Percentiles rank a stretch among this genome's conserved stretches.
These are phyloP conservation scores for Jacana jacana DNA, from an alignment of 2,113 vertebrate genomes.

Conservation along the genomic window DNA sequence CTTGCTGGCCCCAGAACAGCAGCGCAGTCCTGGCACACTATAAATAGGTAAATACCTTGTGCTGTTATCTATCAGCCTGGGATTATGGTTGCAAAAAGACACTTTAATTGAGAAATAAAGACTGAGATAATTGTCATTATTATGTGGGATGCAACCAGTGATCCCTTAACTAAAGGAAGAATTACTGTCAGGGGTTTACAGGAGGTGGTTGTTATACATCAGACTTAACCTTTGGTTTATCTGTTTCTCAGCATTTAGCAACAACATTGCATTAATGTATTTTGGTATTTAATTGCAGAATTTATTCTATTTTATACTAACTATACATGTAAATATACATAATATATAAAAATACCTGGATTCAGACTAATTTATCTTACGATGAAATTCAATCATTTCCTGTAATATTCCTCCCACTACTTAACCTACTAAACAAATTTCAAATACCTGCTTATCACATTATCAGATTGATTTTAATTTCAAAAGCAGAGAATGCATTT, in stretches of 20 bases:
- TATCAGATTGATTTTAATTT: conserved; percentile 54
- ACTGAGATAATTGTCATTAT: neutral
- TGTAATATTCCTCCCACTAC: conserved; percentile 26
- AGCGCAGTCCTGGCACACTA: neutral
- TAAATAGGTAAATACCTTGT: neutral
- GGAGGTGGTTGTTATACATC: neutral
- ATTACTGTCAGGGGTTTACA: neutral
- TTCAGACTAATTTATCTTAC: neutral
- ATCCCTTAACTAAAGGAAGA: neutral
- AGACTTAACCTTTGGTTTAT: neutral
- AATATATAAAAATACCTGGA: too few relatives aligned
- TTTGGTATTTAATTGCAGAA: neutral
- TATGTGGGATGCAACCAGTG: neutral
- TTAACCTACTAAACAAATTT: conserved; percentile 36
- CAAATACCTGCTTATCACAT: neutral
- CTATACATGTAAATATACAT: neutral
- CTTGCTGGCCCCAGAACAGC: too few relatives aligned
- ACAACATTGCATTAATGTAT: neutral
- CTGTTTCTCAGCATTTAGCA: neutral
- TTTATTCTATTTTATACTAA: neutral
- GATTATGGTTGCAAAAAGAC: neutral
- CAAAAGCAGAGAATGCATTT: conserved; percentile 9
- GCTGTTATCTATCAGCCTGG: neutral
- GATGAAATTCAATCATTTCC: neutral
- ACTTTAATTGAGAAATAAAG: neutral